phyloP scores from a whole-genome alignment of 2,888 invertebrate species.

The Mesochorus sp. region DNA sequence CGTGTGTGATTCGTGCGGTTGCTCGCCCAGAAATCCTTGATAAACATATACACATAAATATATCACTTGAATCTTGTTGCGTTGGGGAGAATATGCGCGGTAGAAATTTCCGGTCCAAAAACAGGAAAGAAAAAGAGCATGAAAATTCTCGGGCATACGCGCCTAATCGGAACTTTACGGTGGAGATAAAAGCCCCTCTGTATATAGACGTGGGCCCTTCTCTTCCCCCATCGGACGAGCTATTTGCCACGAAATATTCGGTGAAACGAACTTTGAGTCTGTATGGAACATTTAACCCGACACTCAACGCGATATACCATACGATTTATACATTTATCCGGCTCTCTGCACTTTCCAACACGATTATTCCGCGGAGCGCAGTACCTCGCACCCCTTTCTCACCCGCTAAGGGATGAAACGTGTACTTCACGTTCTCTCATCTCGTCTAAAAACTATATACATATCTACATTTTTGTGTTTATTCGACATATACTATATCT shows the following conservation, averaged over 20 bases:
- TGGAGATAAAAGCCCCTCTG: conserved; percentile 66
- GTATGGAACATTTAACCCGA: conserved; percentile 78
- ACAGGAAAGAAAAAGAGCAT: neutral
- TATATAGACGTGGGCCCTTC: no score
- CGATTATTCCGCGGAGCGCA: conserved; percentile 8
- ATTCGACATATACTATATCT: conserved; percentile 24
- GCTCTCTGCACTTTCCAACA: neutral
- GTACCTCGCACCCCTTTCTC: conserved; percentile 17
- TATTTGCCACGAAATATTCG: conserved; percentile 68
- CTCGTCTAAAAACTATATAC: conserved; percentile 54
- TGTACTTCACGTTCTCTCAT: conserved; percentile 42
- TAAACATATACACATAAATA: neutral
- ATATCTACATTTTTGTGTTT: no score
- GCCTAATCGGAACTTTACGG: conserved; percentile 71
- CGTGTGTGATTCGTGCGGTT: neutral
- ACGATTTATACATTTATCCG: conserved; percentile 18
- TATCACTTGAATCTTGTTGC: neutral
- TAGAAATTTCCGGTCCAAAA: conserved; percentile 13
- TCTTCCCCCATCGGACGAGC: conserved; percentile 48
- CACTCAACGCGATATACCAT: conserved; percentile 63
- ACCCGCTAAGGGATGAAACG: conserved; percentile 59
- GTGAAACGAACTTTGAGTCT: conserved; percentile 42
- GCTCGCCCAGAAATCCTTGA: neutral
- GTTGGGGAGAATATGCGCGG: conserved; percentile 16
- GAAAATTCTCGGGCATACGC: conserved; percentile 30